Base-by-base conservation (phyloP, 2,113 vertebrate genomes). In the Anas platyrhynchos region DNA sequence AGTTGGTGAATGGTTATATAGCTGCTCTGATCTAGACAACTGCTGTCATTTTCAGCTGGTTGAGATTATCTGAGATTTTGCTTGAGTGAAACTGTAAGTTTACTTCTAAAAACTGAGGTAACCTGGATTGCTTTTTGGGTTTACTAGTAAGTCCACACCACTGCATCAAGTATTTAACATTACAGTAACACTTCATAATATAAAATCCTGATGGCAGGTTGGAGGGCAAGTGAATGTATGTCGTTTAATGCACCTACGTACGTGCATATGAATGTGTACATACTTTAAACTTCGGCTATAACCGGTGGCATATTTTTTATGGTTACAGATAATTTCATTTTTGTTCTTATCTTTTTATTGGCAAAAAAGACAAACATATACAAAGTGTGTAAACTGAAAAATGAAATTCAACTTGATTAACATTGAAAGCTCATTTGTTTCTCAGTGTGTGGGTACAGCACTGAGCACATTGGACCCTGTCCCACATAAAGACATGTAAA, bases 31-130 rank as follows among this genome's bases (percentile, higher is more conserved):
- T 46, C 89, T 96, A 96, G 93, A 92, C 95, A 94, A 95, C 91
- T 94, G 88, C 96, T 97, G 95, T 93, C 94, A 59, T 88, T 77
- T 86, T 91, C 85, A 94, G 41, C 62, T 83, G 36, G 84, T 88
- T 96, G 86, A 93, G 58, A 74, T 89, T 86, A 93, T 82, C 55
- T 85, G 88, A 93, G 90, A 75, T 89, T 96, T 96, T 87, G 58
- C 27, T 74, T 93, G 86, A 93, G 86, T 2, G 16, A 88, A 90
- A 79, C 38, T 74, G 73, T 91, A 84, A 83, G 94, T 96, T 96
- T 96, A 43, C 83, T 90, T 91, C 67, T 88, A 69, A 94, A 96
- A 93, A 52, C 55, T 50, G 58, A 93, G 66, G 66, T 82, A 86
- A 95, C 82, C 75, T 61, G 75, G 52, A 88, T 88, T 6, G 20